phyloP scores from a whole-genome alignment of 1,140 invertebrate species.

The Meloidogyne floridensis region DNA sequence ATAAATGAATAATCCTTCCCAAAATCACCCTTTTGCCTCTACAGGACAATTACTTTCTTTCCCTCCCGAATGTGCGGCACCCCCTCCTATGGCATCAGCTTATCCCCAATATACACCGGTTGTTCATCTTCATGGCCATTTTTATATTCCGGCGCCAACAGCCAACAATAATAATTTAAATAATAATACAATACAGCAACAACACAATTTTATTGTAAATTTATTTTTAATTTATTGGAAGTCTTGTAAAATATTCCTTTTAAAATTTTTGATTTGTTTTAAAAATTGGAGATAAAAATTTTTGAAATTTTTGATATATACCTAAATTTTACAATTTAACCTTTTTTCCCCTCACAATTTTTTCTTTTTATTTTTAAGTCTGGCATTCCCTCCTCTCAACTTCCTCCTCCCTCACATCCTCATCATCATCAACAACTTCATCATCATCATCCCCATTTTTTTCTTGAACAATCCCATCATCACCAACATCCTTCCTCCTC shows the following conservation, averaged over 20 bases:
- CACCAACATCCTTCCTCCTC: not conserved
- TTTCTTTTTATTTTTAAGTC: not conserved
- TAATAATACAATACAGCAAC: not conserved
- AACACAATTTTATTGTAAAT: not conserved
- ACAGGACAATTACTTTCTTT: not conserved
- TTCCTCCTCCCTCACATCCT: not conserved
- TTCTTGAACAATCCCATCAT: not conserved
- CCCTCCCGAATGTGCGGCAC: not conserved
- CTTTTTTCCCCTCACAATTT: too few relatives aligned
- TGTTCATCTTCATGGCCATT: constrained; percentile 31
- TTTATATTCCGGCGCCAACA: constrained; percentile 9
- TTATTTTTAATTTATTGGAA: too few relatives aligned
- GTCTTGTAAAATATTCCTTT: too few relatives aligned
- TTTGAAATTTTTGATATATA: not conserved
- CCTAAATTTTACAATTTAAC: too few relatives aligned
- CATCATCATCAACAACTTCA: not conserved
- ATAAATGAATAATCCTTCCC: too few relatives aligned
- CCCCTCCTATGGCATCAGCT: not conserved
- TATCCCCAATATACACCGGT: constrained; percentile 20
- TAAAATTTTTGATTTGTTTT: not conserved
- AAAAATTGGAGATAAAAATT: not conserved
- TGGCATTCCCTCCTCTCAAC: not conserved
- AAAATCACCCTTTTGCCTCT: too few relatives aligned
- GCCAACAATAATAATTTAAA: too few relatives aligned
- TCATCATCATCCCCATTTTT: not conserved